These are phyloP conservation scores for Acanthochromis polyacanthus DNA, from an alignment of 2,113 vertebrate species.

Conservation along the genomic window DNA sequence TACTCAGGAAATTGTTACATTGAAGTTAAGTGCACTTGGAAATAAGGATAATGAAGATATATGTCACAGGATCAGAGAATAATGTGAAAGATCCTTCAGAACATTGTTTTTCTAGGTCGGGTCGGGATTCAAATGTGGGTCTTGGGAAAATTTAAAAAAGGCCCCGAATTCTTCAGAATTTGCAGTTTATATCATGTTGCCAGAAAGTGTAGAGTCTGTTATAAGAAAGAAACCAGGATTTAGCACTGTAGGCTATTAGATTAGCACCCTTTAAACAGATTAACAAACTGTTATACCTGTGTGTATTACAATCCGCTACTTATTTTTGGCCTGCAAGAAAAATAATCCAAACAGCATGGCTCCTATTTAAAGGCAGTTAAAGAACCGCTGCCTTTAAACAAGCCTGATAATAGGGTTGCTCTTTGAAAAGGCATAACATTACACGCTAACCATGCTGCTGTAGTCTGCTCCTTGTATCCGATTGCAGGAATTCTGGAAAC, in stretches of 20 bases:
- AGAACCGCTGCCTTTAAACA: conserved; percentile 44
- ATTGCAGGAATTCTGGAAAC: conserved; percentile 51
- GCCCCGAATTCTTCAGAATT: conserved; percentile 46
- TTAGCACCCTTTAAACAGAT: conserved; percentile 11
- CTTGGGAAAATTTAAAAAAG: conserved; percentile 52
- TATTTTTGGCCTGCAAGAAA: conserved; percentile 20
- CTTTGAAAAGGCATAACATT: conserved; percentile 47
- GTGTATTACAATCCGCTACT: conserved; percentile 15
- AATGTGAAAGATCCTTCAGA: conserved; percentile 58
- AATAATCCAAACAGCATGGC: conserved; percentile 33
- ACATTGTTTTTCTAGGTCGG: conserved; percentile 58
- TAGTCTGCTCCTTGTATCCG: conserved; percentile 46
- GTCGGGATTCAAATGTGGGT: conserved; percentile 57
- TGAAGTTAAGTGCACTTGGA: conserved; percentile 53
- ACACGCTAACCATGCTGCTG: conserved; percentile 45
- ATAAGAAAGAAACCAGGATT: conserved; percentile 21
- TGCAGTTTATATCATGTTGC: conserved; percentile 44
- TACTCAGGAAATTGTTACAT: conserved; percentile 63
- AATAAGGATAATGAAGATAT: conserved; percentile 71
- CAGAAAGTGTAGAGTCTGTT: conserved; percentile 28
- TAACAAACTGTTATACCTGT: conserved; percentile 25
- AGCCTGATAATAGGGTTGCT: conserved; percentile 57
- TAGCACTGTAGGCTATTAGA: conserved; percentile 1
- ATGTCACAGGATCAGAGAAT: conserved; percentile 59
- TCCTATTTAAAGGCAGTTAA: conserved; percentile 29